Base-by-base conservation (phyloP, 2,113 vertebrate species). In the Urocynchramus pylzowi region DNA sequence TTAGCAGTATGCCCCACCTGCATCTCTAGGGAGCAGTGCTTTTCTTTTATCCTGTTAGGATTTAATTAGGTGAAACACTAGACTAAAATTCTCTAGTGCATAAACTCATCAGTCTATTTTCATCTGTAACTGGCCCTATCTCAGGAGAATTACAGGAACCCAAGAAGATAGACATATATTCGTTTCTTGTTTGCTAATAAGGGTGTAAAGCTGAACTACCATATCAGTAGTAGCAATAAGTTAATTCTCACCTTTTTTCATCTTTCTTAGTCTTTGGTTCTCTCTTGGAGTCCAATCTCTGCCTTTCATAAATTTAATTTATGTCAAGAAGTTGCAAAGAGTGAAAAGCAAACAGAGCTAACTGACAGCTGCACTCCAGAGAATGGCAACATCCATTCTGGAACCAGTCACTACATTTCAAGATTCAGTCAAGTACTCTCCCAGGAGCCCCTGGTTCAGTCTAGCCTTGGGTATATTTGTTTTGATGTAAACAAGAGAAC, bases 31-130 rank as follows among this genome's bases (percentile, higher is more conserved):
- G 76, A 96, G 44, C 24, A 75, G 44, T 27, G 49, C 16, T 95
- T 74, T 94, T 59, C 59, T 92, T 92, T 89, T 53, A 71, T 91
- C 37, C 47, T 78, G 49, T 26, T 89, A 57, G 56, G 76, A 95
- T 84, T 89, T 87, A 90, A 96, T 94, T 91, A 93, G 31, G 57
- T 69, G 74, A 93, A 92, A 88, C 64, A 81, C 19, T 50, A 94
- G 33, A 90, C 79, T 81, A 84, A 67, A 88, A 74, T 68, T 61
- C 49, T 87, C 63, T 50, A 75, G 65, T 18, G 10, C n/a, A 94
- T 54, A 78, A 78, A 89, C 35, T 75, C 53, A 49, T 41, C 56
- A 78, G 64, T 50, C 74, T 8, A 64, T 76, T 91, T 76, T 91
- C 84, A 68, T 84, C 44, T 90, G 49, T 87, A 96, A 79, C 24